These are phyloP conservation scores for Conus ventricosus DNA, from an alignment of 1,140 invertebrate species.

Conservation along the genomic window DNA sequence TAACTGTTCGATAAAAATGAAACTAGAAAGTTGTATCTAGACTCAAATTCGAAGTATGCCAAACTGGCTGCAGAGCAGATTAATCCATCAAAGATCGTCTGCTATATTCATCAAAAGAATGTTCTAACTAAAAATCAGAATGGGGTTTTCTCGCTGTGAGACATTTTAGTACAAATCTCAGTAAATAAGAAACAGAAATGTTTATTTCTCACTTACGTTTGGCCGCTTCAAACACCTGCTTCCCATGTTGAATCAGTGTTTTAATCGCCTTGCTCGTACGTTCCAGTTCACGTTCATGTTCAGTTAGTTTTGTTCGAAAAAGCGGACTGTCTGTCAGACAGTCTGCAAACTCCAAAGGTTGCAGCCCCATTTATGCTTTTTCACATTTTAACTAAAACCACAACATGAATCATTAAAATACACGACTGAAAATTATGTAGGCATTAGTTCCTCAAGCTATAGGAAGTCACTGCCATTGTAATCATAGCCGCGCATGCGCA, in stretches of 20 bases:
- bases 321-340: constrained; percentile 96
- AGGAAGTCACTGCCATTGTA: constrained; percentile 9
- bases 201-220: constrained; percentile 85
- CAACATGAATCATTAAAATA: neutral
- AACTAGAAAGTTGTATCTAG: too few relatives aligned
- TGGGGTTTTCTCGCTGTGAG: too few relatives aligned
- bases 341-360: constrained; percentile 97
- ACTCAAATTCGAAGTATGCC: too few relatives aligned
- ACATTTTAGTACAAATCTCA: too few relatives aligned
- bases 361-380: constrained; percentile 83
- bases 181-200: too few relatives aligned
- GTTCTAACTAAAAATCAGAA: too few relatives aligned
- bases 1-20: too few relatives aligned
- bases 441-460: neutral
- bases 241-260: constrained; percentile 93
- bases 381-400: constrained; percentile 15
- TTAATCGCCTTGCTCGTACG: constrained; percentile 97
- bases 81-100: too few relatives aligned
- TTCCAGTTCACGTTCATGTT: constrained; percentile 97
- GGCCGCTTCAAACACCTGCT: constrained; percentile 92
- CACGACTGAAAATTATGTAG: neutral
- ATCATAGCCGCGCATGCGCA: constrained; percentile 30
- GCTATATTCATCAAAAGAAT: too few relatives aligned
- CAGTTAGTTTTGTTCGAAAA: constrained; percentile 96
- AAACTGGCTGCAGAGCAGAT: too few relatives aligned